Base-by-base conservation (phyloP, 37 sponge, comb jelly and placozoan genomes). In the Agelas oroides region DNA sequence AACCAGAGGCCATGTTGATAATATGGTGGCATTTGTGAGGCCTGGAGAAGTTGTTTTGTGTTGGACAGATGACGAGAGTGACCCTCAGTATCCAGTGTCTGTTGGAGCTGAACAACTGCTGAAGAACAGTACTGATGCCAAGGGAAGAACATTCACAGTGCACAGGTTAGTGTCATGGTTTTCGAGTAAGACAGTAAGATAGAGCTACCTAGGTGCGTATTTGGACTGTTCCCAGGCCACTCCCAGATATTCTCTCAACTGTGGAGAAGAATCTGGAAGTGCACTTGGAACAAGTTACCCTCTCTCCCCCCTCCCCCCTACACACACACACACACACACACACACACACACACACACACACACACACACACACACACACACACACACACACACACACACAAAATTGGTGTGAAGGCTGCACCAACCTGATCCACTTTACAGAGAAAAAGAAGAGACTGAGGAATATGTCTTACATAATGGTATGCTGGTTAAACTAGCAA, bases 1-100 rank as follows among this genome's bases (percentile, higher is more conserved):
- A 15, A 77, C 77, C 3, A 40, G 35, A 21, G 77, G 77, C 17
- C 77, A 77, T 32, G 77, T 77, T 18, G 77, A 77, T 38, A 77
- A 77, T 36, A 2, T 77, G 23, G 77, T 59, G 24, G 77, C 77
- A 12, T 77, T 77, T 77, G 77, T 77, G 36, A 28, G 21, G 34
- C 60, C 59, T n/a, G 60, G 62, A n/a, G 77, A 77, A 30, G 77
- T 77, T 32, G 61, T 77, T 21, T 23, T 77, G 23, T 24, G 38
- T 11, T 77, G 77, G 77, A 77, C 60, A 3, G 77, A 77, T 62
- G 62, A 77, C 5, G 61, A 77, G 23, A 24, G 36, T 21, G 77
- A 77, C 62, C 61, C 59, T 5, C 77, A 59, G 62, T 30, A 77
- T 40, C 34, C 25, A 21, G 31, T 30, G 8, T 59, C 60, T 2